Evolutionary conservation across 2,888 invertebrate species (phyloP), one percentile per base, ranked within the genome.

Genomic region (Melangyna quadrimaculata): DNA sequence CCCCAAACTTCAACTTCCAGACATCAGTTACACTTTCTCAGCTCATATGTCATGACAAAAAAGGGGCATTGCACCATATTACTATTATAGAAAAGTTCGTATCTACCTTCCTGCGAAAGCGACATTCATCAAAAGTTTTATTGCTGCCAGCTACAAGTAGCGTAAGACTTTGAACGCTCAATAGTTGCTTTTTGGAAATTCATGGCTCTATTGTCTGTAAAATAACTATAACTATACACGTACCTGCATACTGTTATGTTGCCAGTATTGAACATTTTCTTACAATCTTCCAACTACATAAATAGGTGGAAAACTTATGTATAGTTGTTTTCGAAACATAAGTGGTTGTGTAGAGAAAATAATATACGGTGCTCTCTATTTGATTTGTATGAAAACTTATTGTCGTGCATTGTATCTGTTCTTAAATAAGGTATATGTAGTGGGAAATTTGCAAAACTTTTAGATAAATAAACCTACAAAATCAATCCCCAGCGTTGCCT

Each of bases 171-270:
- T 63, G 43, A 24, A 63, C 63, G 27, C 27, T 63, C 40, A 63
- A 63, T n/a, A n/a, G n/a, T 63, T 63, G 40, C 43, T 19, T 63
- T 37, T 63, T 17, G 17, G 24, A 63, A 63, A 63, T 63, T n/a
- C 61, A 61, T 61, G 14, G 59, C 32, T n/a, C n/a, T 22, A 37
- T 59, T 59, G 59, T 59, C 35, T 59, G 12, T 32, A n/a, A 10
- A 8, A 2, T 5, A 12, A 29, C 5, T 1, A n/a, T n/a, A n/a
- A n/a, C n/a, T n/a, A n/a, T 55, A 32, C 29, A 10, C 22, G 6
- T 35, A 51, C 29, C 7, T n/a, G 10, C 24, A n/a, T n/a, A 2
- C 24, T n/a, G 63, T 63, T 22, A 63, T n/a, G n/a, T n/a, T n/a
- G n/a, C n/a, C 63, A 43, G 27, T 40, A 43, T 63, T 43, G 24